These are phyloP conservation scores for Tribolium madens DNA, from an alignment of 1,140 invertebrate species.

Conservation along the genomic window DNA sequence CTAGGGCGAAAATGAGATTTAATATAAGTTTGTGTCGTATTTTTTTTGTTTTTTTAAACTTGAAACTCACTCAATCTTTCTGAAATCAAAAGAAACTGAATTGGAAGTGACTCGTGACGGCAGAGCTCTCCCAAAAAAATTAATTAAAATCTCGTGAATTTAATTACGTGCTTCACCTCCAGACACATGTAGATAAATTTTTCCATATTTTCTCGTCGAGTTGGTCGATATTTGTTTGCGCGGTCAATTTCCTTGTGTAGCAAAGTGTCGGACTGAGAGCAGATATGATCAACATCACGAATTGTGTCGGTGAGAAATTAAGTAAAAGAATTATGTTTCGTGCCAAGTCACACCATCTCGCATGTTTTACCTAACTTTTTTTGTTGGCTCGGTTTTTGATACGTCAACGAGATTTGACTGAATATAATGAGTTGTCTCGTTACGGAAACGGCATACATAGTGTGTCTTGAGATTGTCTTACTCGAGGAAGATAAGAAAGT, in stretches of 20 bases:
- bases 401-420: conserved; percentile 20
- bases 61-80: too few relatives aligned
- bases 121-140: background rate
- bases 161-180: background rate
- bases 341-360: conserved; percentile 43
- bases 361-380: conserved; percentile 26
- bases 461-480: background rate
- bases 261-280: conserved; percentile 18
- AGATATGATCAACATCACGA: conserved; percentile 41
- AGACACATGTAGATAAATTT: background rate
- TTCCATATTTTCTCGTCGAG: background rate
- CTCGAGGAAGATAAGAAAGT: too few relatives aligned
- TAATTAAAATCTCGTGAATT: background rate
- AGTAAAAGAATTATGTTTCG: conserved; percentile 38
- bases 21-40: too few relatives aligned
- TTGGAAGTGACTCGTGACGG: too few relatives aligned
- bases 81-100: too few relatives aligned
- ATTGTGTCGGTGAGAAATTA: conserved; percentile 40
- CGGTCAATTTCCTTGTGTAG: conserved; percentile 1
- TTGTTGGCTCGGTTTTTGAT: background rate
- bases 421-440: conserved; percentile 22
- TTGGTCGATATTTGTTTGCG: background rate
- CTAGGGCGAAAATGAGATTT: background rate
- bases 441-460: background rate
- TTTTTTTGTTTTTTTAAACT: too few relatives aligned